Base-by-base conservation (phyloP, 2,888 invertebrate species). In the Lamellibrachia columna region DNA sequence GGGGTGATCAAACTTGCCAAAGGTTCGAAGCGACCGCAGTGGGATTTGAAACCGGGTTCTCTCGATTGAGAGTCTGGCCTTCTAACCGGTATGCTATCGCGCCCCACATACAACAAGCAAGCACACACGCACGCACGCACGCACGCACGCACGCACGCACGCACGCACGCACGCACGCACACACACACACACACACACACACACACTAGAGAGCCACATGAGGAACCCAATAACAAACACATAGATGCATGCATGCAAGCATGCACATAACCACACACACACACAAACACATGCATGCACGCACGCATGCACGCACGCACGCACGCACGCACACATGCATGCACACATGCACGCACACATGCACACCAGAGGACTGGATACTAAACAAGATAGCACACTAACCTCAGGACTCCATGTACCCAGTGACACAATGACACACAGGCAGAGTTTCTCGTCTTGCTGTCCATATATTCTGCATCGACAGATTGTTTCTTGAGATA, bases 351-450 rank as follows among this genome's bases (percentile, higher is more conserved):
- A 28, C 91, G n/a, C 15, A 11, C 40, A 52, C 3, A 52, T 40
- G 40, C 53, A 91, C 28, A 91, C 6, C 15, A 91, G 53, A 58
- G 28, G 11, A 52, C 60, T 52, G 75, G 9, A 7, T 92, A 90
- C 4, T 52, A 9, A 11, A 6, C 11, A 91, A 91, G 52, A 22
- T 9, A 40, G 53, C 9, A 53, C 40, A 91, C 95, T 92, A 90
- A 96, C 93, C 96, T 96, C 92, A 96, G 95, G 40, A 96, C 96
- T 6, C 96, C 96, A 53, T 95, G 94, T 53, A 96, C 96, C 96
- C 96, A 96, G 93, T 95, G 95, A 94, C 96, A 96, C 22, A 96
- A 95, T n/a, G 96, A 95, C 1, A 94, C 95, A 94, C 96, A 96
- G 40, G 96, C 96, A 1, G 95, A 94, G 93, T 96, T 96, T 90